phyloP scores from a whole-genome alignment of 2,113 vertebrate species.

The Gracilinanus agilis region DNA sequence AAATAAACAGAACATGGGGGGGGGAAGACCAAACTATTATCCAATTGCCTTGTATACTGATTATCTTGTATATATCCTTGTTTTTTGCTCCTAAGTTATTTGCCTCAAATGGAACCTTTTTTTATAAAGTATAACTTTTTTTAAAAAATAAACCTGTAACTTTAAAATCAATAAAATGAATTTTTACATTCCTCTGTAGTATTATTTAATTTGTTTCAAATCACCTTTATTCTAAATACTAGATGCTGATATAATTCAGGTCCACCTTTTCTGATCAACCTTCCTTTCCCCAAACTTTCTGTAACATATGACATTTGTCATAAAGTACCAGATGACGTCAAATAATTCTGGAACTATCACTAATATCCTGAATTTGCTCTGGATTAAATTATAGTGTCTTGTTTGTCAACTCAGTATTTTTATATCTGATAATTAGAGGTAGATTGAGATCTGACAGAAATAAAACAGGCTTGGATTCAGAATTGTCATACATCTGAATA shows the following conservation, averaged over 20 bases:
- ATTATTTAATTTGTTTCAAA: not conserved
- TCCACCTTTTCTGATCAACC: not conserved
- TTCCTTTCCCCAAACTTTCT: not conserved
- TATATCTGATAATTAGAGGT: conserved; percentile 36
- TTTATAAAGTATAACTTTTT: not conserved
- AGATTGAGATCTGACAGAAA: conserved; percentile 40
- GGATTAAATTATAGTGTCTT: conserved; percentile 13
- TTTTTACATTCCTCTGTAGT: conserved; percentile 13
- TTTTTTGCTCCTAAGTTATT: conserved; percentile 1
- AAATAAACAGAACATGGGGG: conserved; percentile 24
- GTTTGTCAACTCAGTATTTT: not conserved
- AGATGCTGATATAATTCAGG: conserved; percentile 1
- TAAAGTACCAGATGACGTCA: conserved; percentile 4
- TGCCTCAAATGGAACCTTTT: not conserved
- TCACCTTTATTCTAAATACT: conserved; percentile 23
- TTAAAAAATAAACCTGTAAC: not conserved
- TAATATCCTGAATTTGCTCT: not conserved
- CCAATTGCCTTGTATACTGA: not conserved
- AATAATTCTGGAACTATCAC: not conserved
- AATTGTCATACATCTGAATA: not conserved
- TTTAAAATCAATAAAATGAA: conserved; percentile 20
- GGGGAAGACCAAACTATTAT: conserved; percentile 6
- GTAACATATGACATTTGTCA: not conserved
- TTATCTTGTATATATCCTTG: not conserved
- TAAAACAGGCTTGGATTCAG: not conserved